These are phyloP conservation scores for Eledone cirrhosa DNA, from an alignment of 2,888 invertebrate species.

Conservation along the genomic window DNA sequence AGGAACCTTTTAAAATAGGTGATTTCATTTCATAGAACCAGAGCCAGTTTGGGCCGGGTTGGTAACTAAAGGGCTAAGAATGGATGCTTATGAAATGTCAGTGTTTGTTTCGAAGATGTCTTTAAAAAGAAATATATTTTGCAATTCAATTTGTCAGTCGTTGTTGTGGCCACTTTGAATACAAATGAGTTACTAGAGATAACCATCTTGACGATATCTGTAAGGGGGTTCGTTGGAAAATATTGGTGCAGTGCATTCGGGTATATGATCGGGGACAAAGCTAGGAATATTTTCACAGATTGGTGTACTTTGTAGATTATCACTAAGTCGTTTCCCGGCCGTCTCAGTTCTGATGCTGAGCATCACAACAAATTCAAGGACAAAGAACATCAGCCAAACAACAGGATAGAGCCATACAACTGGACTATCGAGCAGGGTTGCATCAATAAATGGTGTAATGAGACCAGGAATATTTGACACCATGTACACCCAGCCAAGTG, in stretches of 20 bases:
- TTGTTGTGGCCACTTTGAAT: background rate
- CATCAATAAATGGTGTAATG: conserved; percentile 53
- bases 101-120: too few species aligned
- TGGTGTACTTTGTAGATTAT: conserved; percentile 32
- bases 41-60: too few species aligned
- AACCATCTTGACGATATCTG: conserved; percentile 19
- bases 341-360: conserved; percentile 50
- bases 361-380: conserved; percentile 45
- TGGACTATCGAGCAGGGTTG: conserved; percentile 47
- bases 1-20: too few species aligned
- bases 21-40: too few species aligned
- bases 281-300: background rate
- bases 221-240: conserved; percentile 11
- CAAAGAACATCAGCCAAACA: conserved; percentile 50
- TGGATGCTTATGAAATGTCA: too few species aligned
- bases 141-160: background rate
- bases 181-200: conserved; percentile 1
- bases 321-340: conserved; percentile 46
- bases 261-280: conserved; percentile 7
- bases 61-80: too few species aligned
- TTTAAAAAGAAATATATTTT: too few species aligned
- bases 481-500: conserved; percentile 56
- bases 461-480: conserved; percentile 52
- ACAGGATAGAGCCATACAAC: conserved; percentile 55
- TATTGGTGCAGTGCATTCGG: conserved; percentile 20